Base-by-base conservation (phyloP, 2,797 vertebrate genomes). In the Oreonectes daqikongensis region DNA sequence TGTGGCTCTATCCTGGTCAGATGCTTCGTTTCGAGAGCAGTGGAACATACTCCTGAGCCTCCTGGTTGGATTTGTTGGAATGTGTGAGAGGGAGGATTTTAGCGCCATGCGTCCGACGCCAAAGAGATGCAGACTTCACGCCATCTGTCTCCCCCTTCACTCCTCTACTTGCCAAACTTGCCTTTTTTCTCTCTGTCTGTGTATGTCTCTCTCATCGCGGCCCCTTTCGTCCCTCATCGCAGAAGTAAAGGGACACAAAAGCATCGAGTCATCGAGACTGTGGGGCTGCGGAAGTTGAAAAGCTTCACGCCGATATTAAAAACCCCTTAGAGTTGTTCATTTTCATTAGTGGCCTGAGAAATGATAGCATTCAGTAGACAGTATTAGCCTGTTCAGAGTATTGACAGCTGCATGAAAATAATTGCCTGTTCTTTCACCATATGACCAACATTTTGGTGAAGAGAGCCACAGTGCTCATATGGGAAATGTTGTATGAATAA, bases 31-130 rank as follows among this genome's bases (percentile, higher is more conserved):
- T 80, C 84, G 86, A 63, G 88, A 87, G 87, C 86, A 89, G 91
- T 90, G 92, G 88, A 91, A 90, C 91, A 91, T 91, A 91, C 92
- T 94, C 90, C 88, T 88, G 89, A 91, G 90, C 91, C 92, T 93
- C 93, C 92, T 93, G 91, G 89, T 93, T 92, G 90, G 92, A 93
- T 93, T 93, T 92, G 91, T 93, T 93, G 92, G 93, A 94, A 93
- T 94, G 92, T 93, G 92, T 93, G 90, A 91, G 92, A 93, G 91
- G 75, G 89, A 93, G 90, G 92, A 93, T 94, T 94, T 94, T 94
- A 93, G 91, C 93, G 92, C 92, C 92, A 93, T 87, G 88, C 88
- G 87, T 92, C 87, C 88, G 86, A 87, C 90, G 92, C 93, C 92
- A 94, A 91, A 93, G 91, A 91, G 90, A 89, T 83, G 90, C 93